These are phyloP conservation scores for Raphicerus campestris DNA, from an alignment of 2,113 vertebrate genomes.

Conservation along the genomic window DNA sequence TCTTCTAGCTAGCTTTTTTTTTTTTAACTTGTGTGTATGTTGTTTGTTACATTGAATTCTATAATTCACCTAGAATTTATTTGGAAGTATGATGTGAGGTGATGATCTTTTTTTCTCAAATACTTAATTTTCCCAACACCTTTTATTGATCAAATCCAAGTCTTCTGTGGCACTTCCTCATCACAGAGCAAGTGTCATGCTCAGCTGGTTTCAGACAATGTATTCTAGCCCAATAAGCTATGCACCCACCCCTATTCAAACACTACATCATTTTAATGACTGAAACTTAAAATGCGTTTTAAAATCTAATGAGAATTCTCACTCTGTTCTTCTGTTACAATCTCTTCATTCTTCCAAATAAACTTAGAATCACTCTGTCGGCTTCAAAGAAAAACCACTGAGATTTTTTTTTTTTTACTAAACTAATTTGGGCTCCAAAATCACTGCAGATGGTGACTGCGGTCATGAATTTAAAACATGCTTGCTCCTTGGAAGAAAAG, in stretches of 20 bases:
- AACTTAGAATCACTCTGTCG: not conserved
- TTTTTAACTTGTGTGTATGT: not conserved
- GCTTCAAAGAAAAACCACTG: not conserved
- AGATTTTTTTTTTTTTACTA: not conserved
- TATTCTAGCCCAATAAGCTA: not conserved
- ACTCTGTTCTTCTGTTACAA: not conserved
- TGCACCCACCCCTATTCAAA: not conserved
- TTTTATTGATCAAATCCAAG: not conserved
- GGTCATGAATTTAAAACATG: not conserved
- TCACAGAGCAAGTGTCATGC: not conserved
- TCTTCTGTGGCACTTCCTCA: not conserved
- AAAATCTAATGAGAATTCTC: not conserved
- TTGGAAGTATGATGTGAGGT: not conserved
- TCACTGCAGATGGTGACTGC: not conserved
- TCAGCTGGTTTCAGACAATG: not conserved
- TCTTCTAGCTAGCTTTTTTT: not conserved
- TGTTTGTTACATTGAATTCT: not conserved
- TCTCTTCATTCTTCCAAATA: not conserved
- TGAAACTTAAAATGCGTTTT: not conserved
- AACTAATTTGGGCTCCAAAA: not conserved
- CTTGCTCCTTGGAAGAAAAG: not conserved
- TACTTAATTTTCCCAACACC: rapidly evolving
- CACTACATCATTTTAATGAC: not conserved
- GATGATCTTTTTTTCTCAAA: not conserved
- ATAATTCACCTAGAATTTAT: not conserved